Conservation (phyloP, 1,140 invertebrate species). For the Homalodisca vitripennis region DNA sequence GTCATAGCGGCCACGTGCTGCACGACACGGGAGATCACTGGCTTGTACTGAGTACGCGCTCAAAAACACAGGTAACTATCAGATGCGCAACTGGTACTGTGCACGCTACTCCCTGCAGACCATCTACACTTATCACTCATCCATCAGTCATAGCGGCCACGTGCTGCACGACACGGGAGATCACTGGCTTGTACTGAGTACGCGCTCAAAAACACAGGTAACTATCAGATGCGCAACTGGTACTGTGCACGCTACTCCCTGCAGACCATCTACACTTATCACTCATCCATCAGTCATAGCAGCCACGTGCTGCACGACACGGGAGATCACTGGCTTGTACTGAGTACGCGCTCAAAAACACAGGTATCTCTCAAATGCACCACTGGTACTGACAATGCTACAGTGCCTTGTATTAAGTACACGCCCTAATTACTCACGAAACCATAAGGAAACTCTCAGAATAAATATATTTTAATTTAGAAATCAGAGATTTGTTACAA, state of each 20-base stretch:
- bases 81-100: conserved; percentile 11
- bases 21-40: not conserved
- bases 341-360: conserved; percentile 14
- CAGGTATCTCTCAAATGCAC: too few relatives aligned
- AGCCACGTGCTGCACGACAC: not conserved
- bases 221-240: too few relatives aligned
- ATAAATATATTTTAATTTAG: too few relatives aligned
- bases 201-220: conserved; percentile 18
- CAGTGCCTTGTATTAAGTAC: too few relatives aligned
- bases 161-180: conserved; percentile 4
- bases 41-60: not conserved
- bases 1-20: not conserved
- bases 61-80: conserved; percentile 6
- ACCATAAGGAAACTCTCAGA: too few relatives aligned
- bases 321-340: conserved; percentile 8
- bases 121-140: conserved; percentile 15
- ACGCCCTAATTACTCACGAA: too few relatives aligned
- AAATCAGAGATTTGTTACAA: too few relatives aligned
- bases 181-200: conserved; percentile 11
- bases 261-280: conserved; percentile 17
- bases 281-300: conserved; percentile 2
- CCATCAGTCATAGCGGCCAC: conserved; percentile 4
- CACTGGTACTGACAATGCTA: too few relatives aligned
- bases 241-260: not conserved
- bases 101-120: not conserved